A percentile compares a stretch with the other conserved stretches of the same genome.
phyloP scores from a whole-genome alignment of 2,888 invertebrate genomes.

The Lobophora halterata region DNA sequence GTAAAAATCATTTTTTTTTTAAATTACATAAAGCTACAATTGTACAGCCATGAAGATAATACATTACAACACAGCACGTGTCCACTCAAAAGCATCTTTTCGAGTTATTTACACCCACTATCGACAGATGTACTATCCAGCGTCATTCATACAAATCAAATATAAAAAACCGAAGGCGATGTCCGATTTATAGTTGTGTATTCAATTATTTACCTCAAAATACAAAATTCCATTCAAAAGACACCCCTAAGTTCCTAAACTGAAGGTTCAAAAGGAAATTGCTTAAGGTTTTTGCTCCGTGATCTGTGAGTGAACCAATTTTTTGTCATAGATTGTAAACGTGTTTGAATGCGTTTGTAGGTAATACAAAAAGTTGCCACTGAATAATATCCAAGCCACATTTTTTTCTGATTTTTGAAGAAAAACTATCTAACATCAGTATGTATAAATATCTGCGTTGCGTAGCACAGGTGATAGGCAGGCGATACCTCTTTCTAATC shows the following conservation, averaged over 20 bases:
- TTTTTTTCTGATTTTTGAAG: no score
- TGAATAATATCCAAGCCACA: no score
- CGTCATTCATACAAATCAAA: slow-evolving; percentile 35
- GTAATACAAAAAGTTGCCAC: neutral
- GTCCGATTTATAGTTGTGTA: slow-evolving; percentile 4
- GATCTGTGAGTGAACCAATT: slow-evolving; percentile 15
- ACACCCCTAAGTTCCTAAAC: neutral
- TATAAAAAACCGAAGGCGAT: slow-evolving; percentile 28
- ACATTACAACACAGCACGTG: slow-evolving; percentile 19
- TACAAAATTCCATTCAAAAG: neutral
- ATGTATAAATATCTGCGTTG: no score
- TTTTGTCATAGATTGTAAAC: slow-evolving; percentile 9
- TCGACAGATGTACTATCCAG: slow-evolving; percentile 35
- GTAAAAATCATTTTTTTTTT: no score
- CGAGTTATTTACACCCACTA: slow-evolving; percentile 35
- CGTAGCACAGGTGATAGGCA: no score
- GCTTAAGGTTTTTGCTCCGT: slow-evolving; percentile 2
- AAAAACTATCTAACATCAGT: no score
- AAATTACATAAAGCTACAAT: slow-evolving; percentile 1
- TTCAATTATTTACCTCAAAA: neutral
- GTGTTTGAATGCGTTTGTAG: slow-evolving; percentile 6
- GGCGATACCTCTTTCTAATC: no score
- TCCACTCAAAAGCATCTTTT: slow-evolving; percentile 19
- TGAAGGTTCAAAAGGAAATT: slow-evolving; percentile 1
- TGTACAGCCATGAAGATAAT: no score